These are phyloP conservation scores for Cygnus buccinator DNA, from an alignment of 2,113 vertebrate genomes.

Conservation along the genomic window DNA sequence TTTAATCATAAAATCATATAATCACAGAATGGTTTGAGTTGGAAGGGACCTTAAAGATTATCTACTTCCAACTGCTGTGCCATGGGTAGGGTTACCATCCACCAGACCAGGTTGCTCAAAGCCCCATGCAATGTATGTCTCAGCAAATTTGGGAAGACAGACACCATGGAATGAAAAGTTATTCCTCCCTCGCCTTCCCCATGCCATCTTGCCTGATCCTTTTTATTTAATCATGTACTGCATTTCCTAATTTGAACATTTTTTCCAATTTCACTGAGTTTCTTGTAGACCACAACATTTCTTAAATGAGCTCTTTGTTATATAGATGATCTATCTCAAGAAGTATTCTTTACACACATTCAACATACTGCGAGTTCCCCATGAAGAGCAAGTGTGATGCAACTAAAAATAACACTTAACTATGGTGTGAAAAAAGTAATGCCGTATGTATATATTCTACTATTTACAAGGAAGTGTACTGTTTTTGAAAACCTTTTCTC, in stretches of 20 bases:
- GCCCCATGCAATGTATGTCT: not conserved
- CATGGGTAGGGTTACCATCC: not conserved
- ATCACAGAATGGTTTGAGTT: not conserved
- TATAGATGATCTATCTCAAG: not conserved
- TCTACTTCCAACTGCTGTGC: not conserved
- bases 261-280: not conserved
- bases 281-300: not conserved
- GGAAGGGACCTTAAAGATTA: not conserved
- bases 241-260: not conserved
- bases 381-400: not conserved
- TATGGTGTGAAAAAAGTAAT: not conserved
- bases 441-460: not conserved
- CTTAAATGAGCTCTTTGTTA: not conserved
- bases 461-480: not conserved
- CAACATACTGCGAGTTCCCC: not conserved
- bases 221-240: not conserved
- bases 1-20: not conserved
- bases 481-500: not conserved
- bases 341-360: not conserved
- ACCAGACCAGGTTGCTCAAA: not conserved
- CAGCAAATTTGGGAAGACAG: not conserved
- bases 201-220: not conserved
- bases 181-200: not conserved
- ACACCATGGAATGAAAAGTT: not conserved
- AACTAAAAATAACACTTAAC: not conserved